Evolutionary conservation across 2,113 vertebrate genomes (phyloP).

Genomic region (Myotis yumanensis): DNA sequence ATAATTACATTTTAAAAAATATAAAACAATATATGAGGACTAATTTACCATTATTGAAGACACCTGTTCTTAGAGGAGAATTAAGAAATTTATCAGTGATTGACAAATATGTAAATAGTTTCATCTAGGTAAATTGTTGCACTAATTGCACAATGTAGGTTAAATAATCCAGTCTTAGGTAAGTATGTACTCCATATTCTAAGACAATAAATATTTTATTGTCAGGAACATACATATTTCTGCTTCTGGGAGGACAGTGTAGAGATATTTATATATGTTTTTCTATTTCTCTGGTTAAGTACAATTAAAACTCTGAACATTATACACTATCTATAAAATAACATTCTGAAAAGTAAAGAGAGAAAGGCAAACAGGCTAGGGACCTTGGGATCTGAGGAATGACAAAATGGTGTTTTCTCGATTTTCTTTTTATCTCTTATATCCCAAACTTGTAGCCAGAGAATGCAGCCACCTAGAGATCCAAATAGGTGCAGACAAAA

Average conservation of each 20-base stretch:
- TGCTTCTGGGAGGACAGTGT: background rate
- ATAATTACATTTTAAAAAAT: background rate
- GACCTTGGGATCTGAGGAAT: background rate
- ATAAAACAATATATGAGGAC: background rate
- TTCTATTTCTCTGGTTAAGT: background rate
- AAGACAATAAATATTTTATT: slow-evolving; percentile 6
- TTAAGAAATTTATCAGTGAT: background rate
- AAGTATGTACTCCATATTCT: background rate
- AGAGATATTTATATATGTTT: background rate
- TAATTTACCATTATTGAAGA: background rate
- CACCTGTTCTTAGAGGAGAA: background rate
- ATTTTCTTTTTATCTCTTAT: background rate
- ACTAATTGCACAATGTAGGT: background rate
- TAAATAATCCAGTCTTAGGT: background rate
- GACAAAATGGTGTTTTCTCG: background rate
- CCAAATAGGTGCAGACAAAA: background rate
- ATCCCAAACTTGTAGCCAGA: background rate
- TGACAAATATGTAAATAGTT: background rate
- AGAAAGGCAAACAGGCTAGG: background rate
- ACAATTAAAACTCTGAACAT: background rate
- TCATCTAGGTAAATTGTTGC: background rate
- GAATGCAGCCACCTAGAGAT: background rate
- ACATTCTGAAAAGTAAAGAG: background rate
- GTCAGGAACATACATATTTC: background rate
- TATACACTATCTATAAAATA: background rate